Evolutionary conservation across 2,113 vertebrate species (phyloP).

Genomic region (Thymallus thymallus): DNA sequence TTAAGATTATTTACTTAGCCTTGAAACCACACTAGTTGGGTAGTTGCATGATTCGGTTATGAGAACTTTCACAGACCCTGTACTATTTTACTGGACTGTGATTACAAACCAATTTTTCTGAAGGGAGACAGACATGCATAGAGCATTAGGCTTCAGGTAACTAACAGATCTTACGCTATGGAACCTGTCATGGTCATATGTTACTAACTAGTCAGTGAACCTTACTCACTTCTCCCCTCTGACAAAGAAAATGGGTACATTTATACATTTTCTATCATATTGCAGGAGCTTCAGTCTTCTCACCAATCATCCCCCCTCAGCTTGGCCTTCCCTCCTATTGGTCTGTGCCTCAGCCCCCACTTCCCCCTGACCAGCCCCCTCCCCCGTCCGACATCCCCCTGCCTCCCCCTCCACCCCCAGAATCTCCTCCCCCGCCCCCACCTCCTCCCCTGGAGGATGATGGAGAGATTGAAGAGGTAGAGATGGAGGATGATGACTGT

Average conservation of each 20-base stretch:
- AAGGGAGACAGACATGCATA: constrained; percentile 37
- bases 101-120: constrained; percentile 61
- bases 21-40: not conserved
- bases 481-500: constrained; percentile 95
- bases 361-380: constrained; percentile 84
- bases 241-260: not conserved
- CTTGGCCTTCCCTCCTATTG: constrained; percentile 77
- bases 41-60: constrained; percentile 51
- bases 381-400: constrained; percentile 79
- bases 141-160: not conserved
- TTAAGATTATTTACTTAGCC: not conserved
- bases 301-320: constrained; percentile 36
- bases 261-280: not conserved
- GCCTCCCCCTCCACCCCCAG: constrained; percentile 80
- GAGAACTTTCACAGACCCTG: constrained; percentile 75
- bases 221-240: not conserved
- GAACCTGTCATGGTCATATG: not conserved
- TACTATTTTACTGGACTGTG: constrained; percentile 74
- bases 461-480: constrained; percentile 92
- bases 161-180: too few relatives aligned
- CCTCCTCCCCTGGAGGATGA: constrained; percentile 86
- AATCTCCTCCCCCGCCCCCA: constrained; percentile 74
- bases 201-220: not conserved
- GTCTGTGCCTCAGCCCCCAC: constrained; percentile 75
- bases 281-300: constrained; percentile 27